A percentile compares a stretch with the other conserved stretches of the same genome.
Conservation (phyloP, 1,140 invertebrate genomes). For the Drosophila burlai region DNA sequence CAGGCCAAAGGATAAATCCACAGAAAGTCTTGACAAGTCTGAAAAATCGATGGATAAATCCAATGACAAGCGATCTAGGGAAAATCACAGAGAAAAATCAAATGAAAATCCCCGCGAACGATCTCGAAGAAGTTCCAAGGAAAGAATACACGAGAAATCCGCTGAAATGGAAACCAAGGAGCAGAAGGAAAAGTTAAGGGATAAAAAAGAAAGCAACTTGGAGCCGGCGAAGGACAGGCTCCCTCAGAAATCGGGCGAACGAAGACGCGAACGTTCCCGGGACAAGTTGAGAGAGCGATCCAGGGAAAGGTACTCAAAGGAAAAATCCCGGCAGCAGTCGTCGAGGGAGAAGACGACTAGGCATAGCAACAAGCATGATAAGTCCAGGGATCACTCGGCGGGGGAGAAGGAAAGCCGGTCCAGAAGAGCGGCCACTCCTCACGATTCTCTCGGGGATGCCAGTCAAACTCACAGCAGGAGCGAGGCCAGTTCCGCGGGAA, state of each 20-base stretch:
- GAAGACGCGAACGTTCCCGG: background rate
- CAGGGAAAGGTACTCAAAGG: conserved; percentile 5
- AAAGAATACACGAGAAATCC: background rate
- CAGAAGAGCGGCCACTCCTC: background rate
- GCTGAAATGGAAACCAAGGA: conserved; percentile 6
- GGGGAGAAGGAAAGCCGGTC: conserved; percentile 13
- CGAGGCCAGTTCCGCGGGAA: too few species aligned
- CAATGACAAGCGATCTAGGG: background rate
- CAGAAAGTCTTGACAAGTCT: background rate
- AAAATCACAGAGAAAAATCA: background rate
- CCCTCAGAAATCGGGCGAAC: background rate
- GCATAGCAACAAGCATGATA: conserved; percentile 2
- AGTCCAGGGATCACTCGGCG: background rate
- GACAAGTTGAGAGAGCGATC: conserved; percentile 23
- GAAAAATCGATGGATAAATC: conserved; percentile 1
- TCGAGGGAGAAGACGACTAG: conserved; percentile 3
- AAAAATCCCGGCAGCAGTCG: conserved; percentile 15
- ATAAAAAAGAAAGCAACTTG: background rate
- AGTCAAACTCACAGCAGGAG: background rate
- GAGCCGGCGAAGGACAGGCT: conserved; percentile 8
- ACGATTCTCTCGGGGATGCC: background rate
- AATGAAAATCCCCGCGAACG: conserved; percentile 14
- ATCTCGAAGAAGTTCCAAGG: conserved; percentile 4
- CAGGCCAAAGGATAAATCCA: conserved; percentile 9
- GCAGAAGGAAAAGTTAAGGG: background rate